phyloP scores from a whole-genome alignment of 2,113 vertebrate species.

The Butorides virescens region DNA sequence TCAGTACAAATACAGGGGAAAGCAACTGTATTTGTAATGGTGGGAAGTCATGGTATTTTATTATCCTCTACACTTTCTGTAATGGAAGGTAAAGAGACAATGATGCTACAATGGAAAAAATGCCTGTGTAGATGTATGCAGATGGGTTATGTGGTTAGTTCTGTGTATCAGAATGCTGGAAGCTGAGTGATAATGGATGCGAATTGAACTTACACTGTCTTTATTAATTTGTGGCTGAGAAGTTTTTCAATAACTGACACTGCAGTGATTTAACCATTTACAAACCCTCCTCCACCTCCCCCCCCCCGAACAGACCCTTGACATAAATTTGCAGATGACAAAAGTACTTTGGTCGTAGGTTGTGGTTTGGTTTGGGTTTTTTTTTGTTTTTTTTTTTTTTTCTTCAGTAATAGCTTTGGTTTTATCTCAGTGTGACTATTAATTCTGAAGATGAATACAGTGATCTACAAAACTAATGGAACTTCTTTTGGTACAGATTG shows the following conservation, averaged over 20 bases:
- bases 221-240: neutral
- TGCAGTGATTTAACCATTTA: neutral
- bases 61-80: neutral
- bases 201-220: neutral
- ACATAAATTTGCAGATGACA: neutral
- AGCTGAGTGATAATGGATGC: neutral
- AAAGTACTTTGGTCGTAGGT: neutral
- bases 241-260: neutral
- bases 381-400: neutral
- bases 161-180: neutral
- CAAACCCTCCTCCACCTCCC: neutral
- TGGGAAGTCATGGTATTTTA: neutral
- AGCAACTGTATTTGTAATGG: neutral
- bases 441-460: neutral
- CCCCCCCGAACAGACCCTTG: rapidly evolving
- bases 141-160: neutral
- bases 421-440: neutral
- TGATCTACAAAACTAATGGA: neutral
- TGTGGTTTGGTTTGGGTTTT: no score
- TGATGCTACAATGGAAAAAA: neutral
- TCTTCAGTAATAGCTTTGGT: neutral
- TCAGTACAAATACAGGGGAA: neutral
- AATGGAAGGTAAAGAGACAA: neutral
- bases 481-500: neutral
- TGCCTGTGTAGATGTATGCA: neutral